These are phyloP conservation scores for Illadopsis cleaveri DNA, from an alignment of 2,113 vertebrate genomes.

Conservation along the genomic window DNA sequence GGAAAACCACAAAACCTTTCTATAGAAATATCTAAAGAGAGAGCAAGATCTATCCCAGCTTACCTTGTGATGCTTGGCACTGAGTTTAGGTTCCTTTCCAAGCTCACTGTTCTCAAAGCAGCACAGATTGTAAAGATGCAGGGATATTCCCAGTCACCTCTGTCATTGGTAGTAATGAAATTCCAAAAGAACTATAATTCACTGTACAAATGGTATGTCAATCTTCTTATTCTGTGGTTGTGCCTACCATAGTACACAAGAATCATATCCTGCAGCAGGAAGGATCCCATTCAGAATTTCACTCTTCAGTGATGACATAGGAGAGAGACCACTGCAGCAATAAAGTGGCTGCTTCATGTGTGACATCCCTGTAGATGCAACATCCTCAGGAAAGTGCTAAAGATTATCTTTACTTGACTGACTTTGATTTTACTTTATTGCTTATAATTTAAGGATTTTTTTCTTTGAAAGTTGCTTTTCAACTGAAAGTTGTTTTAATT, in stretches of 20 bases:
- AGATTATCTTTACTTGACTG: neutral
- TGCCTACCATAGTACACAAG: neutral
- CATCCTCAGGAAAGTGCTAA: neutral
- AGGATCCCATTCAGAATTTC: neutral
- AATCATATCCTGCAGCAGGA: neutral
- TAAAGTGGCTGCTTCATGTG: neutral
- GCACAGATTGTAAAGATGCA: fast-evolving
- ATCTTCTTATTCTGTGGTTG: neutral
- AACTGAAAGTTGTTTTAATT: neutral
- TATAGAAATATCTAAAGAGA: neutral
- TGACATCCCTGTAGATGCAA: neutral
- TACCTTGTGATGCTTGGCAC: neutral
- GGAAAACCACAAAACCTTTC: neutral
- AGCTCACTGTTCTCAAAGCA: neutral
- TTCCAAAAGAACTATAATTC: neutral
- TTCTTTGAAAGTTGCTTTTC: neutral
- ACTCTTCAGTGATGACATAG: neutral
- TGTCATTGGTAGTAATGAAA: neutral
- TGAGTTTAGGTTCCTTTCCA: neutral
- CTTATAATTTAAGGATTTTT: neutral
- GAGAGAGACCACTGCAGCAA: neutral
- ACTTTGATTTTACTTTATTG: neutral
- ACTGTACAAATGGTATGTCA: neutral
- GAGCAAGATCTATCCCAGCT: neutral
- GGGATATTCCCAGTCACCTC: fast-evolving